These are phyloP conservation scores for Pao palembangensis DNA, from an alignment of 2,113 vertebrate species.

Conservation along the genomic window DNA sequence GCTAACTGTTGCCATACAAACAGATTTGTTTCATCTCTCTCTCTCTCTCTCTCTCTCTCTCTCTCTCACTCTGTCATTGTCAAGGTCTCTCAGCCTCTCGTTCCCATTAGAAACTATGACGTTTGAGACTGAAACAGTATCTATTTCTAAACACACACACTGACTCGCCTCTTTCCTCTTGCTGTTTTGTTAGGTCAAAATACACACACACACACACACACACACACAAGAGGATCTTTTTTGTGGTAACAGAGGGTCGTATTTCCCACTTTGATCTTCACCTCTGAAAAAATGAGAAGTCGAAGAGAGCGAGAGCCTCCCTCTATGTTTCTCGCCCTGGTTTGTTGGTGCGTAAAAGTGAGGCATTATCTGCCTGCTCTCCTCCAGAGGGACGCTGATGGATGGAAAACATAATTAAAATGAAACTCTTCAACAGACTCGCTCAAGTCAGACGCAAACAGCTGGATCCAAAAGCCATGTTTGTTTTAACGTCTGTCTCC, in stretches of 20 bases:
- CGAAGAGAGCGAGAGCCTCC: conserved; percentile 25
- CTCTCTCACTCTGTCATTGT: not conserved
- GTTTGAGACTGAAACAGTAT: conserved; percentile 58
- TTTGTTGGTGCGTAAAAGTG: conserved; percentile 31
- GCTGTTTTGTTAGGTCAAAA: conserved; percentile 33
- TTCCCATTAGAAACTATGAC: conserved; percentile 5
- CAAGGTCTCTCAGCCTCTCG: conserved; percentile 2
- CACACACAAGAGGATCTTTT: conserved; percentile 51
- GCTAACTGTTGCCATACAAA: not conserved
- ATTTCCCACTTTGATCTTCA: conserved; percentile 71
- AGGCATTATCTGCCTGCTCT: conserved; percentile 56
- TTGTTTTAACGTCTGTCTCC: too few species aligned
- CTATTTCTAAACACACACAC: conserved; percentile 39
- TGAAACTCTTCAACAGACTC: conserved; percentile 4
- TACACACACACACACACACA: conserved; percentile 33
- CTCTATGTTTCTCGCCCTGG: conserved; percentile 28
- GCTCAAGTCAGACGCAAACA: not conserved
- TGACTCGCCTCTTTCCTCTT: conserved; percentile 41
- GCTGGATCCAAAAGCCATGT: too few species aligned
- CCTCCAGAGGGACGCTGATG: conserved; percentile 24
- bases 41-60: too few species aligned
- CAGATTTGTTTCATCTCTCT: not conserved
- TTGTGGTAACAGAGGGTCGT: conserved; percentile 65
- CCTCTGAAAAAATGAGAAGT: conserved; percentile 23
- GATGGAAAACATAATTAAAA: conserved; percentile 24